Conservation (phyloP, 2,888 invertebrate genomes). For the Portevinia maculata region DNA sequence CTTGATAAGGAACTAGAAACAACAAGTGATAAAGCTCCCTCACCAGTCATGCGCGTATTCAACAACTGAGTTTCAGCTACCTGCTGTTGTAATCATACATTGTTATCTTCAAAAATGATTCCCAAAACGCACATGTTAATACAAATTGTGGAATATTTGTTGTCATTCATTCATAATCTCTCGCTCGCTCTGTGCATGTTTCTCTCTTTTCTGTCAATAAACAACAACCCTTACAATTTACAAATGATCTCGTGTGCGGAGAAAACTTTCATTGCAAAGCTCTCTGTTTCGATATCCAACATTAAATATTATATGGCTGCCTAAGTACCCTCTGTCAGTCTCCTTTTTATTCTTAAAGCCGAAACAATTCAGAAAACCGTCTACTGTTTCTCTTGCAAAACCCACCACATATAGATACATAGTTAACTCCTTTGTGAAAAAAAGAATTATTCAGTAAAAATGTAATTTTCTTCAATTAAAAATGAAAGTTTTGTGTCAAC, state of each 20-base stretch:
- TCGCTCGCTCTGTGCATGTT: slow-evolving; percentile 18
- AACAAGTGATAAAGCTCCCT: slow-evolving; percentile 67
- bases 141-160: slow-evolving; percentile 16
- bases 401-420: slow-evolving; percentile 38
- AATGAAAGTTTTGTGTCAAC: slow-evolving; percentile 12
- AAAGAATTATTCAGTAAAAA: slow-evolving; percentile 16
- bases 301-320: slow-evolving; percentile 30
- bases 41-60: slow-evolving; percentile 43
- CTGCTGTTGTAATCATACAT: slow-evolving; percentile 62
- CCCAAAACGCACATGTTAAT: slow-evolving; percentile 66
- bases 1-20: slow-evolving; percentile 23
- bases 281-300: slow-evolving; percentile 29
- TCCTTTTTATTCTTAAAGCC: slow-evolving; percentile 48
- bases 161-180: slow-evolving; percentile 21
- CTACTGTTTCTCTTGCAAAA: slow-evolving; percentile 18
- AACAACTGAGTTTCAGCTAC: slow-evolving; percentile 5
- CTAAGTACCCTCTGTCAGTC: slow-evolving; percentile 56
- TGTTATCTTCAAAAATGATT: slow-evolving; percentile 31
- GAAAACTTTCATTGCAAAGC: slow-evolving; percentile 60
- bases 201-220: slow-evolving; percentile 1
- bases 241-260: not conserved
- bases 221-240: slow-evolving; percentile 22
- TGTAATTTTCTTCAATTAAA: slow-evolving; percentile 29
- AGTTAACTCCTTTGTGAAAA: slow-evolving; percentile 27
- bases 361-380: slow-evolving; percentile 33